phyloP scores from a whole-genome alignment of 2,888 invertebrate species.

The Embidobia sp. region DNA sequence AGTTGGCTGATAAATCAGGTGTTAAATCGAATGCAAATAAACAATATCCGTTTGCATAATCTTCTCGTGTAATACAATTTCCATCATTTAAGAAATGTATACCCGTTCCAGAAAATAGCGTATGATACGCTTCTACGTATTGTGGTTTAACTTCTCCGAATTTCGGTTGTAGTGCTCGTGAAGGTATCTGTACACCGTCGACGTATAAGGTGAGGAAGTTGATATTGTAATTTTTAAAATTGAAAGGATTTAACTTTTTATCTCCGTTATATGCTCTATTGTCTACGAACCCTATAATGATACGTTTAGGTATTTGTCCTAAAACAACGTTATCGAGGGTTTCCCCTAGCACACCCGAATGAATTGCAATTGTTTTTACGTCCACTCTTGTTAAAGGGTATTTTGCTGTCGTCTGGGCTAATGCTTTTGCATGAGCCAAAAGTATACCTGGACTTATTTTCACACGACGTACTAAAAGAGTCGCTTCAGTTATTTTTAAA shows the following conservation, averaged over 20 bases:
- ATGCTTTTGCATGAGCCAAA: conserved; percentile 66
- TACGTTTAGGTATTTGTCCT: conserved; percentile 33
- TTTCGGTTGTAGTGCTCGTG: too few species aligned
- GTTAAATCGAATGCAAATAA: too few species aligned
- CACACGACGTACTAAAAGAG: conserved; percentile 56
- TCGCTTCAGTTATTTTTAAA: conserved; percentile 12
- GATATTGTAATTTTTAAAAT: not conserved
- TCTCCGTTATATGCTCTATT: not conserved
- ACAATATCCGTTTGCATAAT: too few species aligned
- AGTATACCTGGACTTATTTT: conserved; percentile 67
- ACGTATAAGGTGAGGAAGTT: not conserved
- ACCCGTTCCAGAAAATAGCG: too few species aligned
- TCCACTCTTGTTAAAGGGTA: conserved; percentile 44
- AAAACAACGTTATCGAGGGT: conserved; percentile 72
- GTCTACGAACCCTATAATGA: not conserved
- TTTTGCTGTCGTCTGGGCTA: conserved; percentile 63
- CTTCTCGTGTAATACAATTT: too few species aligned
- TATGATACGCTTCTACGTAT: too few species aligned
- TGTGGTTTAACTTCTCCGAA: too few species aligned
- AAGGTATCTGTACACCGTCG: not conserved
- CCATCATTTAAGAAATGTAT: too few species aligned
- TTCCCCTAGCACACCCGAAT: conserved; percentile 56
- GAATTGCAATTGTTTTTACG: conserved; percentile 65
- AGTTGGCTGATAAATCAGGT: too few species aligned
- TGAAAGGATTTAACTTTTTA: not conserved